These are phyloP conservation scores for Paradoxurus hermaphroditus DNA, from an alignment of 2,113 vertebrate species.

Conservation along the genomic window DNA sequence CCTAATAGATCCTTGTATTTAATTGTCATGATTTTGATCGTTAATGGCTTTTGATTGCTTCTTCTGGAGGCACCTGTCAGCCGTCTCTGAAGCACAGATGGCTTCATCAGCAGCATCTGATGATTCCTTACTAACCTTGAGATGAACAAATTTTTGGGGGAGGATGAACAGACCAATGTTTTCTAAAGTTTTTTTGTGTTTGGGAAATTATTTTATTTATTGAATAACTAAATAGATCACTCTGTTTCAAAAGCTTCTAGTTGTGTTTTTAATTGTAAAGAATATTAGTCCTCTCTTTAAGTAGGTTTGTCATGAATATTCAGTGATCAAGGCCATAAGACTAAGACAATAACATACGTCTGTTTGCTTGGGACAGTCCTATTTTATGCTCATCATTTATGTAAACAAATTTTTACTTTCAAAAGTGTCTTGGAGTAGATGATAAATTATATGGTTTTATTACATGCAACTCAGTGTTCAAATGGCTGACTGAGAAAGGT, in stretches of 20 bases:
- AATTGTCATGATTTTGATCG: constrained; percentile 66
- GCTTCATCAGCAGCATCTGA: constrained; percentile 49
- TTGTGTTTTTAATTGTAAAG: neutral
- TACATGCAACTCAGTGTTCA: neutral
- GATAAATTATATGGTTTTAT: neutral
- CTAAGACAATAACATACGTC: neutral
- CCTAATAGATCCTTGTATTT: constrained; percentile 56
- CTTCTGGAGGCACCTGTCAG: constrained; percentile 69
- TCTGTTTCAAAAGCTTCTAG: neutral
- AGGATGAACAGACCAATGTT: neutral
- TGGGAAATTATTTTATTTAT: constrained; percentile 18
- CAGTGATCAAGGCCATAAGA: neutral
- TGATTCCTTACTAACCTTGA: constrained; percentile 61
- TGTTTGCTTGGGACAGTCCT: neutral
- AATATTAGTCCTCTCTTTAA: neutral
- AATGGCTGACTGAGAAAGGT: neutral
- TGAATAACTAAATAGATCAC: constrained; percentile 24
- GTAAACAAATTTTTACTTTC: constrained; percentile 28
- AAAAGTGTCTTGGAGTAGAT: neutral
- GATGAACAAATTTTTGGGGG: constrained; percentile 36
- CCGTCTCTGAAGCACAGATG: constrained; percentile 35
- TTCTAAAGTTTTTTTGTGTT: constrained; percentile 8
- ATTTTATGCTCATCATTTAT: neutral
- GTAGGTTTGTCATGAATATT: neutral
- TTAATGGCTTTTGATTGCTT: constrained; percentile 67